Percentiles rank a stretch among this genome's conserved stretches.
phyloP scores from a whole-genome alignment of 2,797 vertebrate species.

The Petrocephalus schoutedeni region DNA sequence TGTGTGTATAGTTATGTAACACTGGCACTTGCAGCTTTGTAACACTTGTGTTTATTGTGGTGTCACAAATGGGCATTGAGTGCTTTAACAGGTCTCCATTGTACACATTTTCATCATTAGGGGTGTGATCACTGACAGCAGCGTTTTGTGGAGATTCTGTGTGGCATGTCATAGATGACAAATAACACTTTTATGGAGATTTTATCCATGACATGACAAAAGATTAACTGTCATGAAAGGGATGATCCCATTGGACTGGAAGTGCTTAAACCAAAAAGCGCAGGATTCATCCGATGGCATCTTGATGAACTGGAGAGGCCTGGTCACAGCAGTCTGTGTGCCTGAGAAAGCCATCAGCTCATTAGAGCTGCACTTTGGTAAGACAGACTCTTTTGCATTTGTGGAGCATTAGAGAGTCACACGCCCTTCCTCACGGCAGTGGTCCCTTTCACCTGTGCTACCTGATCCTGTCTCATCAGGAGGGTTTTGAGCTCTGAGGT shows the following conservation, averaged over 20 bases:
- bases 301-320: background rate
- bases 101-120: background rate
- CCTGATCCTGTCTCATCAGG: background rate
- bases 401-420: background rate
- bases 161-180: background rate
- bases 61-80: background rate
- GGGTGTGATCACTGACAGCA: background rate
- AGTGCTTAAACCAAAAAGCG: background rate
- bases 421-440: background rate
- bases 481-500: background rate
- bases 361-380: background rate
- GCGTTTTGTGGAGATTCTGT: background rate
- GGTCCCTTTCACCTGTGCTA: too few relatives aligned
- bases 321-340: background rate
- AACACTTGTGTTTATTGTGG: background rate
- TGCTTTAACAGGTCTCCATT: background rate
- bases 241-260: background rate
- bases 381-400: background rate
- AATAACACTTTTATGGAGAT: background rate
- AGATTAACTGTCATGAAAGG: background rate
- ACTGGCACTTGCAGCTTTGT: background rate
- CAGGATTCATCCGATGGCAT: background rate
- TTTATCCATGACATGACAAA: background rate
- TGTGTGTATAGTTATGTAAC: background rate
- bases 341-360: background rate